Percentiles rank a stretch among this genome's conserved stretches.
Evolutionary conservation across 2,113 vertebrate species (phyloP).

Genomic region (Pomatostomus ruficeps): DNA sequence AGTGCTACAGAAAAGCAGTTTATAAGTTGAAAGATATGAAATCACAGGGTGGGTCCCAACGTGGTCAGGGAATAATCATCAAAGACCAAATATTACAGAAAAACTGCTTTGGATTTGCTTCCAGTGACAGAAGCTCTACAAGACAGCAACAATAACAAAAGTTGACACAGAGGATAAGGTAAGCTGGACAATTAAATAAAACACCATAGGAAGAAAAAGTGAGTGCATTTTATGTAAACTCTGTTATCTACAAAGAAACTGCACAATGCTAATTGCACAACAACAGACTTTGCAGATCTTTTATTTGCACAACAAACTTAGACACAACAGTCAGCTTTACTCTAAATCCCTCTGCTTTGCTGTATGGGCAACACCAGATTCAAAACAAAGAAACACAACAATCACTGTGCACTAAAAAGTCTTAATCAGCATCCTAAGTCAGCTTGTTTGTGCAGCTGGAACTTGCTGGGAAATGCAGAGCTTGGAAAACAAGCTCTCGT

Average conservation of each 20-base stretch:
- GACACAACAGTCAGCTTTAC: conserved; percentile 3
- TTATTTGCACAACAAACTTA: neutral
- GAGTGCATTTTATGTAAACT: neutral
- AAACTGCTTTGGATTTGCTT: neutral
- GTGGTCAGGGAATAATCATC: neutral
- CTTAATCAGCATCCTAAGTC: conserved; percentile 26
- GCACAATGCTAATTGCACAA: neutral
- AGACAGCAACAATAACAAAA: neutral
- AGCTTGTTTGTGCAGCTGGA: conserved; percentile 35
- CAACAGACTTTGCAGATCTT: conserved; percentile 15
- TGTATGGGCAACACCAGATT: neutral
- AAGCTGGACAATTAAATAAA: neutral
- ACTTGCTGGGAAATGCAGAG: conserved; percentile 28
- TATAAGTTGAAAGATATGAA: neutral
- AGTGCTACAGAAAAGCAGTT: no score
- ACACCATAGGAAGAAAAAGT: neutral
- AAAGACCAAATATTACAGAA: neutral
- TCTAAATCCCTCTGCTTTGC: conserved; percentile 19
- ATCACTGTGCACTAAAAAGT: neutral
- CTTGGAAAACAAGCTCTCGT: neutral
- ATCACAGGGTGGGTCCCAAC: neutral
- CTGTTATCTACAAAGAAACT: neutral
- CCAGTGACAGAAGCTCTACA: neutral
- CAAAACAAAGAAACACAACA: conserved; percentile 32
- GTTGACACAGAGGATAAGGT: neutral